Evolutionary conservation across 1,140 invertebrate genomes (phyloP), one percentile per base, ranked within the genome.

Genomic region (Calliopsis andreniformis): DNA sequence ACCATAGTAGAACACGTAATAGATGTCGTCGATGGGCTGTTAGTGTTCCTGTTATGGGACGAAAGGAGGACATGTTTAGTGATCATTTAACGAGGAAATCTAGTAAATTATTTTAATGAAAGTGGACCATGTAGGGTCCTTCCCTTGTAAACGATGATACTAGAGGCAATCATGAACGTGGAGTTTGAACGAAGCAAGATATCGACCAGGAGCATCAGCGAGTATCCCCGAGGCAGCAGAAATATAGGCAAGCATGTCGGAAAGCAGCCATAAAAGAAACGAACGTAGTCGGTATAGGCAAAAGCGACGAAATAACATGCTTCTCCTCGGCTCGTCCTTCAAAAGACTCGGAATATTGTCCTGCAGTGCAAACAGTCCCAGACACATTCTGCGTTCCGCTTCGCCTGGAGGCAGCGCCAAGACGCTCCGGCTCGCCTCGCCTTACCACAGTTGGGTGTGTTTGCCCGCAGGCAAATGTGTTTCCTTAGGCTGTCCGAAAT

Each of bases 401-500:
- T 91, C 87, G 82, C 83, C 86, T 23, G 72, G 80, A 85, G 82
- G 78, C 86, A 84, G 84, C 66, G 51, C 83, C 84, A 86, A 89
- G 87, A 89, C 85, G 84, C 70, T 79, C 69, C 78, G 77, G 47
- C 72, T 76, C 76, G 76, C 76, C 55, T 45, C 62, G 43, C 55
- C 28, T 67, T 30, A 45, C 67, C 77, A 67, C 51, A 51, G 45
- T 18, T 47, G 14, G 62, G 63, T 75, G 78, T 92, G 87, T 91
- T 91, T 91, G 89, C 85, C 82, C 82, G 86, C 89, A 91, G 90
- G 90, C 88, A 92, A 92, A 92, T 91, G 89, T 89, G 90, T 92
- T 92, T 90, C 89, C 88, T 91, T 89, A 91, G 87, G 90, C 88
- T 82, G 87, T 86, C 86, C 84, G 84, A 88, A 86, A 90, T 89